phyloP scores from a whole-genome alignment of 2,888 invertebrate species.

The Thera britannica region DNA sequence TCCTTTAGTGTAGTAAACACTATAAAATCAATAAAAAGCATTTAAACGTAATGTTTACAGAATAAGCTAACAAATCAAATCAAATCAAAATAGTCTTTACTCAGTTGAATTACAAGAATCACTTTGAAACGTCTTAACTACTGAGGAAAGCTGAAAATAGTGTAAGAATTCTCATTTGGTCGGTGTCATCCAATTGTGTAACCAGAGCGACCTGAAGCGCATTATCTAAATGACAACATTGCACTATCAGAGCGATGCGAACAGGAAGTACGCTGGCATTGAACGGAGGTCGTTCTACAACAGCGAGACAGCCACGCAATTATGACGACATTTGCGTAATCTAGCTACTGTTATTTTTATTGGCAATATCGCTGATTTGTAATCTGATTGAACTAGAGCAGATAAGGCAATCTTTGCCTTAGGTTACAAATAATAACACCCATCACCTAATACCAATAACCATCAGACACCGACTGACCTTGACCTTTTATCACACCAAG shows the following conservation, averaged over 20 bases:
- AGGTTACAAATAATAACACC: not conserved
- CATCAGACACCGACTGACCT: no score
- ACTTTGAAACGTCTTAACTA: no score
- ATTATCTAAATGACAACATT: slow-evolving; percentile 45
- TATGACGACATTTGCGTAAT: slow-evolving; percentile 57
- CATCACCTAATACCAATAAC: not conserved
- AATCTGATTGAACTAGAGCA: slow-evolving; percentile 13
- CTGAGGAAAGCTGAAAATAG: no score
- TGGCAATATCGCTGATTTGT: slow-evolving; percentile 18
- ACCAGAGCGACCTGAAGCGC: slow-evolving; percentile 16
- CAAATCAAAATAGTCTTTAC: no score
- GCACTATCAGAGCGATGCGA: slow-evolving; percentile 49
- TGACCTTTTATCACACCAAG: no score
- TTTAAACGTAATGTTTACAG: no score
- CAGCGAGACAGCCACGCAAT: slow-evolving; percentile 49
- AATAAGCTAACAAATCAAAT: no score
- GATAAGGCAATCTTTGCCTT: not conserved
- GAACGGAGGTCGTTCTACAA: slow-evolving; percentile 51
- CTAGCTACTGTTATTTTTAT: slow-evolving; percentile 37
- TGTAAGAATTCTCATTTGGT: not conserved
- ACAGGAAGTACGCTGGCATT: slow-evolving; percentile 57
- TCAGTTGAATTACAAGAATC: no score
- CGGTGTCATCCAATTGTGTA: not conserved
- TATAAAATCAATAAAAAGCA: no score
- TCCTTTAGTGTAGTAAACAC: no score